Evolutionary conservation across 2,888 invertebrate genomes (phyloP).

Genomic region (Sesia bembeciformis): DNA sequence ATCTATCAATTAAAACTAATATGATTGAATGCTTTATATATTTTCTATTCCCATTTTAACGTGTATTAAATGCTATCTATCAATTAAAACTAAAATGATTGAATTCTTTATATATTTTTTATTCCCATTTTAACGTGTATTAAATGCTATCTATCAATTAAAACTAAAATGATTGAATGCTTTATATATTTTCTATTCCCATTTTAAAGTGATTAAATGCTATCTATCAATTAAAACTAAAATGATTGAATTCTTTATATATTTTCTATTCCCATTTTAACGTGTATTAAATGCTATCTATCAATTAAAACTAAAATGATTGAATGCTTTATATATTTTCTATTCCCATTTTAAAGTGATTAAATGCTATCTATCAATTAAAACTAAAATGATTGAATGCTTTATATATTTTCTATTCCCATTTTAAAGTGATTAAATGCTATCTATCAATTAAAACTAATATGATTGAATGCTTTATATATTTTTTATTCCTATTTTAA

Average conservation of each 20-base stretch:
- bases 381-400: not conserved
- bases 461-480: not conserved
- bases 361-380: slow-evolving; percentile 6
- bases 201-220: too few relatives aligned
- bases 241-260: not conserved
- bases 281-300: slow-evolving; percentile 7
- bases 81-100: slow-evolving; percentile 1
- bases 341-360: too few relatives aligned
- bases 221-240: slow-evolving; percentile 1
- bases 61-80: slow-evolving; percentile 7
- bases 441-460: slow-evolving; percentile 1
- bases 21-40: not conserved
- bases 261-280: too few relatives aligned
- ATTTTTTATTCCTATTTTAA: too few relatives aligned
- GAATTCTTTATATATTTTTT: too few relatives aligned
- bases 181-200: too few relatives aligned
- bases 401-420: too few relatives aligned
- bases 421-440: too few relatives aligned
- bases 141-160: slow-evolving; percentile 6
- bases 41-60: too few relatives aligned
- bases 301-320: slow-evolving; percentile 1
- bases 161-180: not conserved
- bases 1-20: slow-evolving; percentile 1
- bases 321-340: too few relatives aligned
- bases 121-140: too few relatives aligned